These are phyloP conservation scores for Clarias batrachus DNA, from an alignment of 2,113 vertebrate species.

Conservation along the genomic window DNA sequence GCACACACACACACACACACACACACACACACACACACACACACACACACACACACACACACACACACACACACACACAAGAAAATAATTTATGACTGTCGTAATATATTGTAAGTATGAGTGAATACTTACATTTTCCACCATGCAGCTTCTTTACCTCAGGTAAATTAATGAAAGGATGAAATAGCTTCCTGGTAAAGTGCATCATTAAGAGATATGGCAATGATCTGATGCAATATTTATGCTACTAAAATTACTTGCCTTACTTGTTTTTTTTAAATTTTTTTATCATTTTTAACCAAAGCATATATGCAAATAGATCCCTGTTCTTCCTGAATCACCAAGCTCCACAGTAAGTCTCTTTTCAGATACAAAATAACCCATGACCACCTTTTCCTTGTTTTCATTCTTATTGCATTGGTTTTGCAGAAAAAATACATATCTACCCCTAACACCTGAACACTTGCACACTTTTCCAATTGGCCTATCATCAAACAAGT, in stretches of 20 bases:
- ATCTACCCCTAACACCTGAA: too few species aligned
- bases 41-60: background rate
- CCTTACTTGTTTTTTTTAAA: constrained; percentile 60
- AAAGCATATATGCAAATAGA: constrained; percentile 60
- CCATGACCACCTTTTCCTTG: too few species aligned
- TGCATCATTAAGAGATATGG: constrained; percentile 84
- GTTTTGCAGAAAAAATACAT: too few species aligned
- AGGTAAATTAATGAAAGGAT: constrained; percentile 86
- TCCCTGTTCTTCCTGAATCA: constrained; percentile 39
- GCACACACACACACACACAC: background rate
- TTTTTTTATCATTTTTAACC: constrained; percentile 63
- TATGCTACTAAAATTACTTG: constrained; percentile 64
- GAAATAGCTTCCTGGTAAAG: constrained; percentile 83
- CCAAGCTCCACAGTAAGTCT: background rate
- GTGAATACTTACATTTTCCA: constrained; percentile 2
- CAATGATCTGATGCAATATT: constrained; percentile 76
- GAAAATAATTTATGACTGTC: background rate
- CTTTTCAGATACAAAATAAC: background rate
- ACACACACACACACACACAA: background rate
- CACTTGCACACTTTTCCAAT: too few species aligned
- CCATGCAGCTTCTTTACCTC: constrained; percentile 66
- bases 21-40: background rate
- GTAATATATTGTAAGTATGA: background rate
- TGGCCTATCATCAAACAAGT: too few species aligned
- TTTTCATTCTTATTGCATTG: too few species aligned